These are phyloP conservation scores for Neolamprologus cancellatus DNA, from an alignment of 2,113 vertebrate species.

Conservation along the genomic window DNA sequence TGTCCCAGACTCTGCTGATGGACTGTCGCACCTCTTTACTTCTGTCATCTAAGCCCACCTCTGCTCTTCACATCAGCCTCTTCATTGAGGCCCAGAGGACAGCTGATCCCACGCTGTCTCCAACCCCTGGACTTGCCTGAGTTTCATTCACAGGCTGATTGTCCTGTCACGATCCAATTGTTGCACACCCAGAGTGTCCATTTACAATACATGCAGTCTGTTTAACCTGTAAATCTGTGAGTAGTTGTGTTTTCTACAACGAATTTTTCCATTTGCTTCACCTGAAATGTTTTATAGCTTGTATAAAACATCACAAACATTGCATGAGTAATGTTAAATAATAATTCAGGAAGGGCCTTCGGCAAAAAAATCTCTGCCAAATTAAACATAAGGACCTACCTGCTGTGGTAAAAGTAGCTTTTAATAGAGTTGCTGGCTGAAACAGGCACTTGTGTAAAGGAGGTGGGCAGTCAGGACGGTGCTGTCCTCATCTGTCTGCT, in stretches of 20 bases:
- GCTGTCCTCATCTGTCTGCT: neutral
- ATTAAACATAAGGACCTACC: neutral
- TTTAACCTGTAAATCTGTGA: neutral
- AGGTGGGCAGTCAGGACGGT: neutral
- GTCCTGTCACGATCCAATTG: neutral
- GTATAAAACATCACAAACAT: neutral
- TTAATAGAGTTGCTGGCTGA: neutral
- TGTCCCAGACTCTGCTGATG: slow-evolving; percentile 34
- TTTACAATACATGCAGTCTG: neutral
- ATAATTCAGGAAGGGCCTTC: neutral
- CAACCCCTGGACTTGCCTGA: neutral
- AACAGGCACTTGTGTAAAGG: neutral
- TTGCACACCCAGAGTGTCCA: neutral
- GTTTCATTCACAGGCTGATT: neutral
- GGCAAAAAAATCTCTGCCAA: neutral
- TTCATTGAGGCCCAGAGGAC: neutral
- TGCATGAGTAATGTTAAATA: neutral
- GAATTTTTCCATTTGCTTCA: neutral
- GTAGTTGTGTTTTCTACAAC: neutral
- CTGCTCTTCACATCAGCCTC: slow-evolving; percentile 43
- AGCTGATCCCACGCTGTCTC: neutral
- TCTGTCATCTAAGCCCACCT: neutral
- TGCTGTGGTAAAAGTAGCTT: neutral
- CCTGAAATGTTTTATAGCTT: neutral
- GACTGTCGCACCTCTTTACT: slow-evolving; percentile 8